These are phyloP conservation scores for Clarias batrachus DNA, from an alignment of 2,113 vertebrate genomes.

Conservation along the genomic window DNA sequence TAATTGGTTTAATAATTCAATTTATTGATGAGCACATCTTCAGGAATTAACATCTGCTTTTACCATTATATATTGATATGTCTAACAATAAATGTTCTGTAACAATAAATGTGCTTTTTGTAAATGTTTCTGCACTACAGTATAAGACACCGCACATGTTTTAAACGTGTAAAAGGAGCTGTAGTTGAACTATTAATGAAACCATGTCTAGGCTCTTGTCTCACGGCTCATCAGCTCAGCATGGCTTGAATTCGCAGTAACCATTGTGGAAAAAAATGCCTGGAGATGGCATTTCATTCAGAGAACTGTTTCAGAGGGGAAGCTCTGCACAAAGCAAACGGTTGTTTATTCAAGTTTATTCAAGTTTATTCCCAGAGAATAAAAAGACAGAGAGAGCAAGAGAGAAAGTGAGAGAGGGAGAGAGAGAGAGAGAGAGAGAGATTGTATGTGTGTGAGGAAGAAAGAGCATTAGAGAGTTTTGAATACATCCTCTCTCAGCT, in stretches of 20 bases:
- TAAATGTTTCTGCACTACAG: not conserved
- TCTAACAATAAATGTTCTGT: not conserved
- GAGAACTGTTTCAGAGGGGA: conserved; percentile 68
- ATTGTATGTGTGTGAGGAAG: not conserved
- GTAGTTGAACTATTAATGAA: conserved; percentile 29
- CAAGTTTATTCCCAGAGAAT: conserved; percentile 64
- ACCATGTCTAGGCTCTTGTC: conserved; percentile 37
- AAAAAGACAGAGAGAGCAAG: conserved; percentile 49
- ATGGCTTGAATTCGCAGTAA: conserved; percentile 80
- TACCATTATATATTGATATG: not conserved
- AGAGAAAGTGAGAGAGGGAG: conserved; percentile 64
- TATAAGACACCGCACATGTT: not conserved
- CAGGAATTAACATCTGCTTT: not conserved
- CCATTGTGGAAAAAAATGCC: conserved; percentile 80
- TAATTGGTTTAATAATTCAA: not conserved
- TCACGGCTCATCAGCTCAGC: conserved; percentile 68
- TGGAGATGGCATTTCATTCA: conserved; percentile 84
- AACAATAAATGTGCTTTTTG: not conserved
- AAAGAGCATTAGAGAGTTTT: conserved; percentile 78
- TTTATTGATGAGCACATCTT: not conserved
- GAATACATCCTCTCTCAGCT: conserved; percentile 82
- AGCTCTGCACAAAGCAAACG: conserved; percentile 77
- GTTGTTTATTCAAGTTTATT: conserved; percentile 87
- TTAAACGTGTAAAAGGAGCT: conserved; percentile 13
- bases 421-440: conserved; percentile 8